A percentile compares a stretch with the other conserved stretches of the same genome.
These are phyloP conservation scores for Melanophora roralis DNA, from an alignment of 2,888 invertebrate genomes.

Conservation along the genomic window DNA sequence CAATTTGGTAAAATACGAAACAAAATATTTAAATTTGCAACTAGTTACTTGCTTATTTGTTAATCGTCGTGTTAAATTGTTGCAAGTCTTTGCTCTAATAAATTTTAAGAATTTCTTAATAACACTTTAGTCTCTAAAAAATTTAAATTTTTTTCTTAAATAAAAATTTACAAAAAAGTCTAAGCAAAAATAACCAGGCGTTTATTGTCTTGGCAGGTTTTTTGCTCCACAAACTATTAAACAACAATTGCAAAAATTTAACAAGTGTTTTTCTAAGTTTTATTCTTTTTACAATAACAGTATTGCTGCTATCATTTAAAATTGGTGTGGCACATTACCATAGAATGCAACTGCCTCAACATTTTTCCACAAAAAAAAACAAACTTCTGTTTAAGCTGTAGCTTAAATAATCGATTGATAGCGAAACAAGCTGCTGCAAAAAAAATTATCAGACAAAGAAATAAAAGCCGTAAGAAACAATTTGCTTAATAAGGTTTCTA, in stretches of 20 bases:
- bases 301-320: background rate
- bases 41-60: background rate
- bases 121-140: constrained; percentile 6
- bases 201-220: background rate
- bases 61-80: background rate
- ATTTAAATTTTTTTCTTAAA: background rate
- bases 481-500: too few species aligned
- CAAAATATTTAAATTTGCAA: constrained; percentile 39
- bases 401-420: constrained; percentile 18
- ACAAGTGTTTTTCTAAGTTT: constrained; percentile 25
- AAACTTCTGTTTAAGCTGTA: constrained; percentile 16
- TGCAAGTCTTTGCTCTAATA: constrained; percentile 48
- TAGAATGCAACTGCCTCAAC: constrained; percentile 6
- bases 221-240: background rate
- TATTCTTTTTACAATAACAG: background rate
- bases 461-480: background rate
- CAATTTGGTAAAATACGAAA: background rate
- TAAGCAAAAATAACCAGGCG: constrained; percentile 7
- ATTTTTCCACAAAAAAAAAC: background rate
- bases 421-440: background rate
- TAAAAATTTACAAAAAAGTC: background rate
- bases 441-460: background rate
- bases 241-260: constrained; percentile 15
- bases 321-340: constrained; percentile 6
- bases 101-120: constrained; percentile 48